Evolutionary conservation across 2,797 vertebrate genomes (phyloP), one percentile per base, ranked within the genome.

Genomic region (Myotis findleyi): DNA sequence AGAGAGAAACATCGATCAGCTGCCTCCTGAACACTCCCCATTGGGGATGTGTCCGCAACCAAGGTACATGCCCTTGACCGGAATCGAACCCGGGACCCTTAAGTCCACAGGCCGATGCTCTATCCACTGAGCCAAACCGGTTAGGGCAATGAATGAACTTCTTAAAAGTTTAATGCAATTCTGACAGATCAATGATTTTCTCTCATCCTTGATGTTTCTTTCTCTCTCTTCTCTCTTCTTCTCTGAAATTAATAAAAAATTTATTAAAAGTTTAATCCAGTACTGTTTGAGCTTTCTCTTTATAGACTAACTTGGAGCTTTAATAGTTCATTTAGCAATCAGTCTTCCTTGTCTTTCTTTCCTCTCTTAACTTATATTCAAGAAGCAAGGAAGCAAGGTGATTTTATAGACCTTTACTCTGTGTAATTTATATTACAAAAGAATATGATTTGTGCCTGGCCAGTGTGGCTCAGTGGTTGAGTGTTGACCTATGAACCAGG

Each of bases 291-390:
- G 13, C 16, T 92, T 94, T 87, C 20, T 90, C 17, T 87, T 87
- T 96, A 38, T 73, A 86, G 86, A 84, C 41, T 89, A 89, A 88
- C 62, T 87, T 88, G 69, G 36, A 89, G 20, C 33, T 77, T 94
- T 91, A 89, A 7, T 87, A 68, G 27, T 89, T 92, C 3, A 87
- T 59, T 76, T 90, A 76, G 30, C 76, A 86, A 71, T 72, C 13
- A 83, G 3, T 76, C 41, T 79, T 27, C 23, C 14, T 85, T 69
- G 9, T 89, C 55, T 94, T 20, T 62, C 27, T 86, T 85, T 73
- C 13, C 18, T 73, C 12, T 80, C 21, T 57, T 84, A 76, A 80
- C 59, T 92, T 95, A 71, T 96, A 53, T 69, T 13, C 11, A 57
- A 79, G 38, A 77, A 68, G 9, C n/a, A 82, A 86, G 89, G 64